phyloP scores from a whole-genome alignment of 2,888 invertebrate species.

The Hoplodrina ambigua region DNA sequence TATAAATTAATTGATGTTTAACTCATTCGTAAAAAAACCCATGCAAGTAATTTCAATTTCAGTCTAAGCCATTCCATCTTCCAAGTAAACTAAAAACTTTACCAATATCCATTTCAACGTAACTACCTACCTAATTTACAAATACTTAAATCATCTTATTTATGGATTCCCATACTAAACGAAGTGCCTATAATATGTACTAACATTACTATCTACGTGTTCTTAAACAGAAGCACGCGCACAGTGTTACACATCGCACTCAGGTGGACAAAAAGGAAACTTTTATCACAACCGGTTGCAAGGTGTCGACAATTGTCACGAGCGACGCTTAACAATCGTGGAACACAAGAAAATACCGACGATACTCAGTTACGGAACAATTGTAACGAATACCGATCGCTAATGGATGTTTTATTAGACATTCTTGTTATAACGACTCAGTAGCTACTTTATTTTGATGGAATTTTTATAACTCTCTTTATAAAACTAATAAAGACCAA shows the following conservation, averaged over 20 bases:
- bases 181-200: not conserved
- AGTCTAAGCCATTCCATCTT: not conserved
- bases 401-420: constrained; percentile 66
- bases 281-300: constrained; percentile 72
- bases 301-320: constrained; percentile 78
- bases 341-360: constrained; percentile 70
- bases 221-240: constrained; percentile 74
- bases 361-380: constrained; percentile 68
- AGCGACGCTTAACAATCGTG: constrained; percentile 71
- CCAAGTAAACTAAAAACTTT: constrained; percentile 10
- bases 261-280: constrained; percentile 76
- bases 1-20: too few species aligned
- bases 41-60: not conserved
- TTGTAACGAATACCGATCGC: constrained; percentile 66
- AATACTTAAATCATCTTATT: constrained; percentile 6
- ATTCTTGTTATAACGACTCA: constrained; percentile 66
- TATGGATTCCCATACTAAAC: constrained; percentile 17
- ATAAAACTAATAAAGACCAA: constrained; percentile 35
- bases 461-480: constrained; percentile 20
- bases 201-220: constrained; percentile 20
- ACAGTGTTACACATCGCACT: constrained; percentile 71
- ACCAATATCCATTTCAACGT: constrained; percentile 16
- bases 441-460: constrained; percentile 20
- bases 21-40: not conserved
- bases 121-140: constrained; percentile 16